A percentile compares a stretch with the other conserved stretches of the same genome.
phyloP scores from a whole-genome alignment of 1,140 invertebrate genomes.

The Panonychus citri region DNA sequence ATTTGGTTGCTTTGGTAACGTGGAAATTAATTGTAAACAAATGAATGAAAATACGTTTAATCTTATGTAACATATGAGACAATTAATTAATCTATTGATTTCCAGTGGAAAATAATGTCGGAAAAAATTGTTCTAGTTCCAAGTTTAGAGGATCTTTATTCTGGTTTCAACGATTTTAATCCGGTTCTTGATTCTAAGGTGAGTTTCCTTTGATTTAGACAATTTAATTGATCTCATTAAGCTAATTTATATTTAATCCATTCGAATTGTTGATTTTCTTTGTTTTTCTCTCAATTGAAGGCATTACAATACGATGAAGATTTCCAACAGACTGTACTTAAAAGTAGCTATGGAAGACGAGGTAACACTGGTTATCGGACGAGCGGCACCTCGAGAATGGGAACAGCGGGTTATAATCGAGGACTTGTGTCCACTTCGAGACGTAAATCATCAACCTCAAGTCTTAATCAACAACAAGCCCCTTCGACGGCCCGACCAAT shows the following conservation, averaged over 20 bases:
- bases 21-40: too few species aligned
- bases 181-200: conserved; percentile 33
- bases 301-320: conserved; percentile 38
- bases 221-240: neutral
- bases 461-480: conserved; percentile 13
- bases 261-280: neutral
- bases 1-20: too few species aligned
- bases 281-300: conserved; percentile 17
- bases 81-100: too few species aligned
- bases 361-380: conserved; percentile 26
- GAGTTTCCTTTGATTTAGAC: too few species aligned
- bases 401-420: conserved; percentile 12
- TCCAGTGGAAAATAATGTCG: too few species aligned
- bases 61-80: too few species aligned
- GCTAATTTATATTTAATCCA: neutral
- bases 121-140: neutral
- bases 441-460: neutral
- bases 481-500: conserved; percentile 43
- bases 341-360: conserved; percentile 34
- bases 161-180: conserved; percentile 37
- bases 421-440: neutral
- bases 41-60: too few species aligned
- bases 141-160: conserved; percentile 31
- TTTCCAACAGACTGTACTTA: conserved; percentile 35
- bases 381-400: conserved; percentile 15